Evolutionary conservation across 1,140 invertebrate genomes (phyloP).

Genomic region (Linepithema humile): DNA sequence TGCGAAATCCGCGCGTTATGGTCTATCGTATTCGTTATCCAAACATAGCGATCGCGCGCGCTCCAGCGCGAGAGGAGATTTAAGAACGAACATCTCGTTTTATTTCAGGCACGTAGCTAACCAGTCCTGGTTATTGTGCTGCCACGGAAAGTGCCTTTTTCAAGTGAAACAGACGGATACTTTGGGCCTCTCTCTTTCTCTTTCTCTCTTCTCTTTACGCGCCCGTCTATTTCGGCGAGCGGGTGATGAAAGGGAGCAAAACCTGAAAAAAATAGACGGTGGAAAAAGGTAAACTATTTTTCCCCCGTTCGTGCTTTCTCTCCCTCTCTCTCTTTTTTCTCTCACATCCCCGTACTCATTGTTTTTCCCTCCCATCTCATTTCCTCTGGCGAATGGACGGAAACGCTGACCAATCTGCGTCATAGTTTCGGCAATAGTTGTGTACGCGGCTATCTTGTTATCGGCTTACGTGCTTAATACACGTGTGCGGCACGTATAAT

Average conservation of each 20-base stretch:
- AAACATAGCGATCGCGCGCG: constrained; percentile 61
- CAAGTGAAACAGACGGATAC: constrained; percentile 79
- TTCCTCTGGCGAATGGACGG: not conserved
- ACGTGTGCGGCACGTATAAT: constrained; percentile 66
- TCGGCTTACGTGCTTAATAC: constrained; percentile 55
- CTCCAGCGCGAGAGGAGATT: constrained; percentile 57
- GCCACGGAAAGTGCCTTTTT: constrained; percentile 82
- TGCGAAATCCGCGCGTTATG: constrained; percentile 51
- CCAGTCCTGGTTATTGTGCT: constrained; percentile 82
- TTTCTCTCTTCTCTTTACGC: constrained; percentile 63
- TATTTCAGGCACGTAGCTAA: constrained; percentile 83
- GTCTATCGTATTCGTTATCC: constrained; percentile 72
- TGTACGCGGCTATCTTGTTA: not conserved
- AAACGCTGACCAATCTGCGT: not conserved
- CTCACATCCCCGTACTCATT: not conserved
- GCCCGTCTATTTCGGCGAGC: constrained; percentile 75
- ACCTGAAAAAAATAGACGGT: constrained; percentile 71
- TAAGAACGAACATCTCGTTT: constrained; percentile 71
- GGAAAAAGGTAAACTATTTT: constrained; percentile 75
- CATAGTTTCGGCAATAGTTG: constrained; percentile 12
- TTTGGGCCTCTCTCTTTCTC: constrained; percentile 55
- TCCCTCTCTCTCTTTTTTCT: not conserved
- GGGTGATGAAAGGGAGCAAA: constrained; percentile 77
- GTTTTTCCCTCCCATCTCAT: not conserved
- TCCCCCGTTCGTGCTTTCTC: constrained; percentile 52